These are phyloP conservation scores for Drosophila glabriapex DNA, from an alignment of 2,888 invertebrate genomes.

Conservation along the genomic window DNA sequence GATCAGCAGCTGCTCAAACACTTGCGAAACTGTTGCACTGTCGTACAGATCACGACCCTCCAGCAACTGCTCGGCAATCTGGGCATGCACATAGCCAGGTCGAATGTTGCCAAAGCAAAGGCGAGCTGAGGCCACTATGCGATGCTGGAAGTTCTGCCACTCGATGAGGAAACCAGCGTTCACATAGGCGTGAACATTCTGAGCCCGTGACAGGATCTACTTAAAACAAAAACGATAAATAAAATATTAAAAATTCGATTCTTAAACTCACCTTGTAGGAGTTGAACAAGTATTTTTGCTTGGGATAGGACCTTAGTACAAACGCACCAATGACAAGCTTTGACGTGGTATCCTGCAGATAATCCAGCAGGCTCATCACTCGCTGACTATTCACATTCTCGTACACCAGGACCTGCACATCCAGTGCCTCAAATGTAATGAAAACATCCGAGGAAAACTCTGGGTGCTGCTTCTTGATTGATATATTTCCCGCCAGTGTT, in stretches of 20 bases:
- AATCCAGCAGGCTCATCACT: constrained; percentile 86
- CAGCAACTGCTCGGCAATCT: constrained; percentile 86
- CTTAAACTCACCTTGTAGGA: constrained; percentile 88
- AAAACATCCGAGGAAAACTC: constrained; percentile 91
- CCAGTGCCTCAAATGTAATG: constrained; percentile 85
- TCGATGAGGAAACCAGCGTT: constrained; percentile 91
- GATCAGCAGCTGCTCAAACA: constrained; percentile 86
- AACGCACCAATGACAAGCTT: constrained; percentile 88
- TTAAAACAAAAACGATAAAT: not conserved
- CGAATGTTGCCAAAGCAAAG: constrained; percentile 89
- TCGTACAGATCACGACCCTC: constrained; percentile 86
- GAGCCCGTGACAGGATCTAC: constrained; percentile 90
- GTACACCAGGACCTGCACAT: constrained; percentile 72
- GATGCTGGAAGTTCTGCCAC: constrained; percentile 53
- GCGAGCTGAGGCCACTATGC: constrained; percentile 83
- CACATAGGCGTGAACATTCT: constrained; percentile 92
- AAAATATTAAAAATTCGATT: too few species aligned
- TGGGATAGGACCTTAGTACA: constrained; percentile 87
- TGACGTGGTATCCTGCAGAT: constrained; percentile 88
- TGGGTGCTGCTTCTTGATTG: constrained; percentile 88
- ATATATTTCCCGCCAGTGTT: constrained; percentile 90
- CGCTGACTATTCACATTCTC: constrained; percentile 84
- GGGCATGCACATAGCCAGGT: constrained; percentile 87
- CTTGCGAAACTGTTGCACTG: constrained; percentile 79
- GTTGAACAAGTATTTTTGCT: constrained; percentile 86